A percentile compares a stretch with the other conserved stretches of the same genome.
phyloP scores from a whole-genome alignment of 2,888 invertebrate species.

The Plagodis pulveraria region DNA sequence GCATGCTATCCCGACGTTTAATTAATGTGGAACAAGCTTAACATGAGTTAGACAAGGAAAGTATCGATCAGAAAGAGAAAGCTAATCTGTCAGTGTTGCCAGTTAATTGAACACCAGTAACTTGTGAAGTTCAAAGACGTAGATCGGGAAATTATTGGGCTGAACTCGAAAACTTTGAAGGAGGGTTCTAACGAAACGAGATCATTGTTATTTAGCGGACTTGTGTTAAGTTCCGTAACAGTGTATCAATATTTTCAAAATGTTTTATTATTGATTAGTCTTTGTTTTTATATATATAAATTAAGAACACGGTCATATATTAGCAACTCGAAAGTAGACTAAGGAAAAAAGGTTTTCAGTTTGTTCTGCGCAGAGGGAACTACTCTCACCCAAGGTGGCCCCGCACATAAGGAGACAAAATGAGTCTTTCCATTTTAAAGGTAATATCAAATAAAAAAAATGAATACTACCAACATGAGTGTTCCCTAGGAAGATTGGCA shows the following conservation, averaged over 20 bases:
- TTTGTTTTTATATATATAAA: too few relatives aligned
- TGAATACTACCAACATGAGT: too few relatives aligned
- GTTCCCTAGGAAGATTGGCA: too few relatives aligned
- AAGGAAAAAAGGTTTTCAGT: too few relatives aligned
- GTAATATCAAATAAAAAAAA: too few relatives aligned
- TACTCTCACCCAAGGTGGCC: too few relatives aligned
- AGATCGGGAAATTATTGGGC: conserved; percentile 64
- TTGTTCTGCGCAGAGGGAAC: too few relatives aligned
- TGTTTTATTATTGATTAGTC: conserved; percentile 26
- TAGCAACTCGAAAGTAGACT: too few relatives aligned
- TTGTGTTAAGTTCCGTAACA: conserved; percentile 43
- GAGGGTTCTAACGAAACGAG: conserved; percentile 48
- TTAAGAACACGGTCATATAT: too few relatives aligned
- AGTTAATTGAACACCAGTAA: conserved; percentile 71
- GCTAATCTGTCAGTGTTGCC: conserved; percentile 68
- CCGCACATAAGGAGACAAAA: too few relatives aligned
- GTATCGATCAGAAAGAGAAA: conserved; percentile 53
- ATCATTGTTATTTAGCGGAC: conserved; percentile 53
- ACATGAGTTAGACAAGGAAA: conserved; percentile 63
- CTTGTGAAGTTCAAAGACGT: conserved; percentile 63
- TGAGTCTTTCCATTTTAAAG: too few relatives aligned
- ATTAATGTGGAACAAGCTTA: conserved; percentile 76
- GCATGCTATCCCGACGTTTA: conserved; percentile 79
- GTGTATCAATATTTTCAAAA: conserved; percentile 42
- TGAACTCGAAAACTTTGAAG: conserved; percentile 57